Evolutionary conservation across 2,113 vertebrate species (phyloP).

Genomic region (Oryzias javanicus): DNA sequence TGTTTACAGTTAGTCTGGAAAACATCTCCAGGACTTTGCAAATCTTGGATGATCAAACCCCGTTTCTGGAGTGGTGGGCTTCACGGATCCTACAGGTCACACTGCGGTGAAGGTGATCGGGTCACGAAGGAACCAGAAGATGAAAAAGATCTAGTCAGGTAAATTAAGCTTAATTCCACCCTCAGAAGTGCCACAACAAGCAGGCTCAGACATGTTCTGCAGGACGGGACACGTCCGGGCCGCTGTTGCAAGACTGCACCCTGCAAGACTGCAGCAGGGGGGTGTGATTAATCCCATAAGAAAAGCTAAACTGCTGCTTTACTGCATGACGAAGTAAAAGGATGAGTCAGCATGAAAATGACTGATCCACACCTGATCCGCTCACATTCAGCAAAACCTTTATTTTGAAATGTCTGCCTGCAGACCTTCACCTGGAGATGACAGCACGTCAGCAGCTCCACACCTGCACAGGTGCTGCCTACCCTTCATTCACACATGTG

Average conservation of each 20-base stretch:
- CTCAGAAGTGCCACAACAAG: conserved; percentile 45
- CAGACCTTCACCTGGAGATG: background rate
- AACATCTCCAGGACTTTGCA: too few relatives aligned
- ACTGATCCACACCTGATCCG: conserved; percentile 26
- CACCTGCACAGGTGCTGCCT: too few relatives aligned
- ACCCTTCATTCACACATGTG: too few relatives aligned
- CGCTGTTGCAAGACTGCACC: conserved; percentile 29
- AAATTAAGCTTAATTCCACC: conserved; percentile 67
- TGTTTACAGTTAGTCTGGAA: too few relatives aligned
- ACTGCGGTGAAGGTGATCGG: background rate
- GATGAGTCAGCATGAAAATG: conserved; percentile 13
- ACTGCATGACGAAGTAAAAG: conserved; percentile 16
- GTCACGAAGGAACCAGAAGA: conserved; percentile 48
- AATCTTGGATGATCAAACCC: too few relatives aligned
- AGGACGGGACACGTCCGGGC: conserved; percentile 62
- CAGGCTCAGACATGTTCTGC: conserved; percentile 39
- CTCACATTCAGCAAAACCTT: background rate
- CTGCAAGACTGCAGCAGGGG: conserved; percentile 23
- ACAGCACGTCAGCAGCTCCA: background rate
- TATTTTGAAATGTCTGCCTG: background rate
- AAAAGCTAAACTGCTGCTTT: conserved; percentile 41
- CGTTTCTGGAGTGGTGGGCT: too few relatives aligned
- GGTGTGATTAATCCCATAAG: conserved; percentile 35
- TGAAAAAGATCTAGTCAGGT: background rate
- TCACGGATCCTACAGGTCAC: background rate